Evolutionary conservation across 2,113 vertebrate genomes (phyloP).

Genomic region (Cygnus buccinator): DNA sequence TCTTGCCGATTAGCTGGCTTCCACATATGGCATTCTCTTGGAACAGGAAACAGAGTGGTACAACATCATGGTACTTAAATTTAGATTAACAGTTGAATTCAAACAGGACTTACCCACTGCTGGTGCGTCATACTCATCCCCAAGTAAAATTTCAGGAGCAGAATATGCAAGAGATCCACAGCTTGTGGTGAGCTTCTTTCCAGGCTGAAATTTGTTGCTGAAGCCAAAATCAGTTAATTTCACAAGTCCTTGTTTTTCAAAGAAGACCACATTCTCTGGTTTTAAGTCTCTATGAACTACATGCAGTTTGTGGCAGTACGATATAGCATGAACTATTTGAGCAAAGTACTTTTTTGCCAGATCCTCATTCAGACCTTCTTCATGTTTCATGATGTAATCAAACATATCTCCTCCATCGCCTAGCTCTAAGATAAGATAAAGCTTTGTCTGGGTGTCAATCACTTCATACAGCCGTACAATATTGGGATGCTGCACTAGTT

Average conservation of each 20-base stretch:
- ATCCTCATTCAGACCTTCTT: constrained; percentile 96
- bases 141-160: constrained; percentile 95
- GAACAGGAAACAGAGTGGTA: background rate
- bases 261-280: constrained; percentile 98
- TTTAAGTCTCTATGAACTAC: constrained; percentile 98
- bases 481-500: constrained; percentile 97
- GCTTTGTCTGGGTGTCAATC: constrained; percentile 98
- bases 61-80: background rate
- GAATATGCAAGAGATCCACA: constrained; percentile 97
- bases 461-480: constrained; percentile 97
- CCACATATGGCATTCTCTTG: background rate
- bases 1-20: background rate
- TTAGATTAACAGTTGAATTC: background rate
- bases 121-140: constrained; percentile 97
- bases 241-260: constrained; percentile 97
- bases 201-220: constrained; percentile 98
- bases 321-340: constrained; percentile 97
- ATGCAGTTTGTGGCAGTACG: constrained; percentile 97
- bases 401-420: constrained; percentile 98
- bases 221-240: constrained; percentile 99
- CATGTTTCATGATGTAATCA: constrained; percentile 99
- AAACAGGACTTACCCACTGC: constrained; percentile 89
- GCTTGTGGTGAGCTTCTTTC: constrained; percentile 97
- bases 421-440: constrained; percentile 95
- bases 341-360: constrained; percentile 98